Base-by-base conservation (phyloP, 1,140 invertebrate species). In the Solenopsis fugax region DNA sequence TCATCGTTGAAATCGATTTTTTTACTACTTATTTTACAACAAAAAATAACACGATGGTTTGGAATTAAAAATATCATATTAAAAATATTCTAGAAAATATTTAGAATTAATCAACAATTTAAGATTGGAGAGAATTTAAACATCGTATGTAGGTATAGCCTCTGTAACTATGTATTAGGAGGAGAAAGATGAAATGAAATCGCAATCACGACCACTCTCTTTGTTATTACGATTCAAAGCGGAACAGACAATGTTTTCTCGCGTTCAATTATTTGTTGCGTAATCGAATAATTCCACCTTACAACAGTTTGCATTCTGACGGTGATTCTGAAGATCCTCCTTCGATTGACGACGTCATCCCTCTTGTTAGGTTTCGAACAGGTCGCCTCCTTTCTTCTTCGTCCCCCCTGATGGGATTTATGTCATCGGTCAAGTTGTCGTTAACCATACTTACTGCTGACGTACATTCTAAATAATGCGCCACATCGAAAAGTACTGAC, bases 201-300 rank as follows among this genome's bases (percentile, higher is more conserved):
- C 76, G 18, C 64, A 52, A 62, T 86, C 52, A 24, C 29, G 45
- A 64, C 50, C 65, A 69, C 34, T 87, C 24, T 75, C 54, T 65
- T 69, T 72, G 62, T 87, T 60, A 71, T 88, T 50, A 78, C 24
- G 18, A 87, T 72, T 87, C 41, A 75, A 89, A 76, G 52, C 48
- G 64, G 65, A 82, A 87, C 21, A 29, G 7, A 34, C 54, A 72
- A 85, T 65, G 54, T 89, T 82, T 52, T 69, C 34, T 76, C 50
- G 72, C 45, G 45, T 58, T 87, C 65, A 29, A 87, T 89, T 69
- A 87, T 72, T 73, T 7, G 34, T 90, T 89, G 86, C 62, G 62
- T 64, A 90, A 90, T 58, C 64, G 10, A 60, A 13, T 29, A 58
- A 89, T 78, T 78, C 65, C 78, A 75, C 29, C 85, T 84, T 48